A percentile compares a stretch with the other conserved stretches of the same genome.
These are phyloP conservation scores for Halocaridina rubra DNA, from an alignment of 2,888 invertebrate genomes.

Conservation along the genomic window DNA sequence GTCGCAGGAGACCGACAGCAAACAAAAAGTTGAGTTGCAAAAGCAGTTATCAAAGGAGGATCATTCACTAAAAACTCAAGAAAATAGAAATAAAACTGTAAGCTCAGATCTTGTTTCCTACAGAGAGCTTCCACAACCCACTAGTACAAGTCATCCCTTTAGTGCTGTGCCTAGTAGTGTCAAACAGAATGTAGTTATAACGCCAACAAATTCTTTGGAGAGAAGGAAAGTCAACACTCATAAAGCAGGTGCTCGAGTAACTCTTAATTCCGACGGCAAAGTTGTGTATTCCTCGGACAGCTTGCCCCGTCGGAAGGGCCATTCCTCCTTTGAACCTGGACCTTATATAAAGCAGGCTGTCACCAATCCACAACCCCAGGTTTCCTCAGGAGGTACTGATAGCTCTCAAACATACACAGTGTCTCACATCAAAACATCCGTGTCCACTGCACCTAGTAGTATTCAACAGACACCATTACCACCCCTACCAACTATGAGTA, in stretches of 20 bases:
- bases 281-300: conserved; percentile 90
- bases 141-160: conserved; percentile 57
- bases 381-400: conserved; percentile 19
- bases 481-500: conserved; percentile 36
- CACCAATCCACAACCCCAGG: conserved; percentile 26
- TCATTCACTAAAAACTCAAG: conserved; percentile 1
- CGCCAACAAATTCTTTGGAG: conserved; percentile 63
- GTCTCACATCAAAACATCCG: conserved; percentile 26
- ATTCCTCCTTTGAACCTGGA: conserved; percentile 87
- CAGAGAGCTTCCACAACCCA: conserved; percentile 52
- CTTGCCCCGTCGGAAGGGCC: conserved; percentile 79
- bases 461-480: conserved; percentile 60
- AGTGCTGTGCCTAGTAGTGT: conserved; percentile 61
- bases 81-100: conserved; percentile 2
- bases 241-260: conserved; percentile 78
- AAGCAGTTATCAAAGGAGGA: conserved; percentile 52
- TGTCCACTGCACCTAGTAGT: conserved; percentile 44
- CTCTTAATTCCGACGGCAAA: conserved; percentile 86
- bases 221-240: conserved; percentile 57
- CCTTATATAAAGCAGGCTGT: conserved; percentile 54
- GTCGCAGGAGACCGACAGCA: conserved; percentile 46
- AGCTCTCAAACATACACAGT: conserved; percentile 26
- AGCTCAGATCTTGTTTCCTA: conserved; percentile 53
- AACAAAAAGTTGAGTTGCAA: conserved; percentile 47
- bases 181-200: conserved; percentile 62